Base-by-base conservation (phyloP, 2,797 vertebrate species). In the Sarcophilus harrisii region DNA sequence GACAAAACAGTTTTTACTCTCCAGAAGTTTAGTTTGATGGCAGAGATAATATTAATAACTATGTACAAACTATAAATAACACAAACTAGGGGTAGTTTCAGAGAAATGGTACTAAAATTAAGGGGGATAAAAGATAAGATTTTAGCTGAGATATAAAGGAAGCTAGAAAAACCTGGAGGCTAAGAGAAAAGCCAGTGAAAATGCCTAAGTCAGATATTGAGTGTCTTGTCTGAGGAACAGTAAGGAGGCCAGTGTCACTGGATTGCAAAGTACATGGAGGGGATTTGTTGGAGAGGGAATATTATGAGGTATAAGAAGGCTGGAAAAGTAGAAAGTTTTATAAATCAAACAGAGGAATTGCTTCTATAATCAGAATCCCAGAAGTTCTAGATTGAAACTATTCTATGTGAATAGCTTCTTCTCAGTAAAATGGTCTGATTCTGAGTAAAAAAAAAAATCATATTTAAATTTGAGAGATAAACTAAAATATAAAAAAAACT, bases 401-500 rank as follows among this genome's bases (percentile, higher is more conserved):
- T 49, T 49, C 49, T 49, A 4, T 49, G 49, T 49, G 49, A 49
- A 49, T 49, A 49, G 49, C 49, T 49, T 49, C 49, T 49, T 49
- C 49, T 49, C 49, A 49, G 49, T 49, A 49, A n/a, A 49, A 49
- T 49, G 49, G 49, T 49, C 49, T 49, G 49, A 49, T 49, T 49
- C 49, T 49, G 49, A 49, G 49, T 49, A 49, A 49, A 49, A 49
- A n/a, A n/a, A 49, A 49, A 4, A 49, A 49, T 49, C 49, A 92
- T 94, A 92, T 24, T 94, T 91, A 60, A 57, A 57, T 58, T 6
- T 92, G 93, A 91, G 93, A 27, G 10, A 54, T 90, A 49, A 92
- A 91, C 92, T 87, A 95, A 96, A 94, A 81, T 95, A 81, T 90
- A 91, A 57, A 96, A 90, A 90, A 60, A 54, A 27, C 4, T 90